These are phyloP conservation scores for Thinocorus orbignyianus DNA, from an alignment of 2,113 vertebrate genomes.

Conservation along the genomic window DNA sequence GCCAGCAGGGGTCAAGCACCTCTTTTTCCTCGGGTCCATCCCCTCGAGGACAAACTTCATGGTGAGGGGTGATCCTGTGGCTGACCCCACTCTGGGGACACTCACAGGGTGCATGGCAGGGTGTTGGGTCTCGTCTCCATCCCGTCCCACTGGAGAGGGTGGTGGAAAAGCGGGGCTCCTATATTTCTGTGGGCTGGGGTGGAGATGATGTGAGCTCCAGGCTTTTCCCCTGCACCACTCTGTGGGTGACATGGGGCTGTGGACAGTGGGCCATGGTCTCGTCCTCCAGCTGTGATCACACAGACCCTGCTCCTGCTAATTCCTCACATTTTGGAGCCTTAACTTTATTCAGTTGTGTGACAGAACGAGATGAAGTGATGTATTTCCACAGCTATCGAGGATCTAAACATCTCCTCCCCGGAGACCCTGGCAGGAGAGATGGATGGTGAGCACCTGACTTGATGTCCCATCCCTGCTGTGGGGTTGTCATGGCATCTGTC, in stretches of 20 bases:
- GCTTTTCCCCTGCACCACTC: neutral
- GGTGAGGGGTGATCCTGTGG: neutral
- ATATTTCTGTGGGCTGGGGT: neutral
- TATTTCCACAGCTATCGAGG: neutral
- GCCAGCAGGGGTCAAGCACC: neutral
- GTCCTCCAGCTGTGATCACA: neutral
- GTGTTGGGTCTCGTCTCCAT: neutral
- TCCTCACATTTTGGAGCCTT: neutral
- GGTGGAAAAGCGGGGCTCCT: neutral
- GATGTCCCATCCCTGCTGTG: neutral
- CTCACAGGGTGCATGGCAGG: accelerated
- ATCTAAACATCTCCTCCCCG: neutral
- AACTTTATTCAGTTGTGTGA: neutral
- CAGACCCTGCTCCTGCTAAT: neutral
- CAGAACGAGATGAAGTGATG: neutral
- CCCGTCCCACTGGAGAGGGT: neutral
- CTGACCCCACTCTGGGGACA: neutral
- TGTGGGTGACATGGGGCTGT: neutral
- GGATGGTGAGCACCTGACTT: neutral
- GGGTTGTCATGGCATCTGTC: neutral
- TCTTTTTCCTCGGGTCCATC: neutral
- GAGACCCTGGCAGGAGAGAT: neutral
- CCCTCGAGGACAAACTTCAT: neutral
- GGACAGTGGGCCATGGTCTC: accelerated
- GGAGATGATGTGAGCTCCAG: neutral